phyloP scores from a whole-genome alignment of 1,140 invertebrate genomes.

The Stegodyphus dumicola region DNA sequence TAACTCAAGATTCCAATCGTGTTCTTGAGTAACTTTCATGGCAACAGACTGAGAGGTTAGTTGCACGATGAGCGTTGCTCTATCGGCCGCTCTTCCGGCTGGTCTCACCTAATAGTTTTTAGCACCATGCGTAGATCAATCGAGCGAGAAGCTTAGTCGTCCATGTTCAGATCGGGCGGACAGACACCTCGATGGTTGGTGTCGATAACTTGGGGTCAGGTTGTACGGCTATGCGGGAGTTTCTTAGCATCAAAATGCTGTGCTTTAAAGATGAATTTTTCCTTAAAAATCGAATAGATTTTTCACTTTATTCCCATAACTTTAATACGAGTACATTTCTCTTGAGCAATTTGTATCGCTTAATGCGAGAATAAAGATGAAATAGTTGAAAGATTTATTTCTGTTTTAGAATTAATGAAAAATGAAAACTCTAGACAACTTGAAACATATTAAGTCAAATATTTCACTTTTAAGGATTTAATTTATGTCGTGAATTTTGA shows the following conservation, averaged over 20 bases:
- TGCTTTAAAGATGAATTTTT: too few species aligned
- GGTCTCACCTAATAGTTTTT: slow-evolving; percentile 28
- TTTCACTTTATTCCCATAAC: too few species aligned
- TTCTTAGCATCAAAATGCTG: neutral
- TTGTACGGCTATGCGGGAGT: neutral
- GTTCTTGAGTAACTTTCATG: slow-evolving; percentile 5
- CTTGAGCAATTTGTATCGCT: too few species aligned
- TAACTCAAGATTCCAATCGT: neutral
- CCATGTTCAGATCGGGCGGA: slow-evolving; percentile 3
- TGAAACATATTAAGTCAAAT: too few species aligned
- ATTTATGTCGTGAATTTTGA: too few species aligned
- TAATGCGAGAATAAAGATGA: too few species aligned
- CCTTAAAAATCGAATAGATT: too few species aligned
- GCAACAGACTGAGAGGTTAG: neutral
- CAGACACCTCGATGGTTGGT: slow-evolving; percentile 14
- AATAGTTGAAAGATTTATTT: too few species aligned
- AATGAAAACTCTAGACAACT: too few species aligned
- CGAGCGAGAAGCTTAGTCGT: slow-evolving; percentile 12
- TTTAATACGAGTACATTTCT: too few species aligned
- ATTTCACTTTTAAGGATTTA: too few species aligned
- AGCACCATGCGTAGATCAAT: neutral
- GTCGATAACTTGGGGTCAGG: slow-evolving; percentile 11
- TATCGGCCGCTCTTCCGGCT: neutral
- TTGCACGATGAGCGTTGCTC: neutral
- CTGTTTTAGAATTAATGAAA: too few species aligned